Evolutionary conservation across 2,888 invertebrate species (phyloP).

Genomic region (Hylaea fasciaria): DNA sequence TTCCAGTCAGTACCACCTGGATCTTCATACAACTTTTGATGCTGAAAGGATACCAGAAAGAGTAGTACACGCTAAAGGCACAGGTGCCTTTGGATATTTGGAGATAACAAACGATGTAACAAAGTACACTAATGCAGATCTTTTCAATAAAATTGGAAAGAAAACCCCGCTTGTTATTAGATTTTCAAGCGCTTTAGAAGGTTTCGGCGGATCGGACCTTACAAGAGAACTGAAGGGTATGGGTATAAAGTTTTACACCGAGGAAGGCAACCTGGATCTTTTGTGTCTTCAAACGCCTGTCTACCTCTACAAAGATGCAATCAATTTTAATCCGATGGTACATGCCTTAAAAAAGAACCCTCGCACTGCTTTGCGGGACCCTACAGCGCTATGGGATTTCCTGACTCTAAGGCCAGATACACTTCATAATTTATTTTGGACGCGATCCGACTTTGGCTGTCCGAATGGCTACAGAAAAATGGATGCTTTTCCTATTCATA

Average conservation of each 20-base stretch:
- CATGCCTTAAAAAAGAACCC: constrained; percentile 97
- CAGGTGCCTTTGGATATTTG: constrained; percentile 92
- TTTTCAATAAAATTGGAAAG: constrained; percentile 90
- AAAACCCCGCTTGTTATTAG: constrained; percentile 89
- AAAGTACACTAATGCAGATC: constrained; percentile 89
- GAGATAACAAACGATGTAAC: constrained; percentile 92
- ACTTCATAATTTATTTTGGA: constrained; percentile 90
- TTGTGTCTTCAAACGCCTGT: constrained; percentile 94
- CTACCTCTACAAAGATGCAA: constrained; percentile 93
- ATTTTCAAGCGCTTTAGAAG: constrained; percentile 92
- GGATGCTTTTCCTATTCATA: constrained; percentile 96
- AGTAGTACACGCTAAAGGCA: constrained; percentile 96
- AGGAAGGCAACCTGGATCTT: constrained; percentile 94
- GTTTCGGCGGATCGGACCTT: constrained; percentile 93
- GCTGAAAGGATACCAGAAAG: constrained; percentile 96
- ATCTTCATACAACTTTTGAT: constrained; percentile 86
- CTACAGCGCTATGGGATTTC: constrained; percentile 95
- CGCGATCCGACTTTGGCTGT: constrained; percentile 93
- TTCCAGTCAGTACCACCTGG: constrained; percentile 57
- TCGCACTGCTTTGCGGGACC: constrained; percentile 91
- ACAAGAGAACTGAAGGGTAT: constrained; percentile 93
- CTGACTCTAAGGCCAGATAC: constrained; percentile 91
- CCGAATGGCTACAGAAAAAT: constrained; percentile 95
- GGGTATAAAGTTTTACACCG: constrained; percentile 95
- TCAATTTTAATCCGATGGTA: constrained; percentile 92